Conservation (phyloP, 2,888 invertebrate genomes). For the Diploptera punctata region DNA sequence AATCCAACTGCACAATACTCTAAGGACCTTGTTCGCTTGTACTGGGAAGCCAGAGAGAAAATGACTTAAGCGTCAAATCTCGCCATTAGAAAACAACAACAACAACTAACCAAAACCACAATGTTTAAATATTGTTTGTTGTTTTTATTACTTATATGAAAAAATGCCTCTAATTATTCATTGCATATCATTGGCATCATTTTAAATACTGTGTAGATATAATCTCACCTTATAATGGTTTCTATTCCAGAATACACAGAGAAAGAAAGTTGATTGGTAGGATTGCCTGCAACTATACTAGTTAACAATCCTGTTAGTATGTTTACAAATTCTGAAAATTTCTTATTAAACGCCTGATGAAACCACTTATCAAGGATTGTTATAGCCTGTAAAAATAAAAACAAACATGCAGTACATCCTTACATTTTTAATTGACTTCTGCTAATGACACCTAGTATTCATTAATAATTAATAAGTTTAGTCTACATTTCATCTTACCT, state of each 20-base stretch:
- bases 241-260: conserved; percentile 25
- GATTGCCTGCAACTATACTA: conserved; percentile 10
- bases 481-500: no score
- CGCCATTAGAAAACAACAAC: no score
- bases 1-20: no score
- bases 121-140: background rate
- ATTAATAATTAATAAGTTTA: no score
- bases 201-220: background rate
- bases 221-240: conserved; percentile 19
- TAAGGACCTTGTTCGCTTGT: no score
- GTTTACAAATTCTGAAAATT: conserved; percentile 10
- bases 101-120: background rate
- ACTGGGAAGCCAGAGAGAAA: no score
- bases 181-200: background rate
- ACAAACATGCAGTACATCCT: no score
- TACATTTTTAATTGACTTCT: no score
- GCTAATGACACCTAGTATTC: no score
- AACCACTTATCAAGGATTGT: conserved; percentile 26
- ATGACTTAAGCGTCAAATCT: no score
- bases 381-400: conserved; percentile 24
- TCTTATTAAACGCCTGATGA: background rate
- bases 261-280: conserved; percentile 23
- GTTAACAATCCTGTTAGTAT: conserved; percentile 1
- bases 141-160: background rate
- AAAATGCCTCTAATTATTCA: background rate